Base-by-base conservation (phyloP, 2,113 vertebrate genomes). In the Chunga burmeisteri region DNA sequence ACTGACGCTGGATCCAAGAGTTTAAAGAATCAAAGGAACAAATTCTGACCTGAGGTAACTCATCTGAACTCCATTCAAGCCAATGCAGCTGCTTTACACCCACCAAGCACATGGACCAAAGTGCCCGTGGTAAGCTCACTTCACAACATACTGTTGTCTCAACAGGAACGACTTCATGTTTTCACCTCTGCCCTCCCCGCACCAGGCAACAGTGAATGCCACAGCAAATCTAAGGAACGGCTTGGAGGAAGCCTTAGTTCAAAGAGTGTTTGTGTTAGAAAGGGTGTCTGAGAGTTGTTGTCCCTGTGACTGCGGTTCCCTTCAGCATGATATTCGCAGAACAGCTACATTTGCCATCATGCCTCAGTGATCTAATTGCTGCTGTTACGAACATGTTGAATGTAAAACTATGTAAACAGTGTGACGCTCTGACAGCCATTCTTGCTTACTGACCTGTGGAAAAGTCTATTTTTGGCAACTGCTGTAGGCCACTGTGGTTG, bases 391-490 rank as follows among this genome's bases (percentile, higher is more conserved):
- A 91, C 93, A 75, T 1, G 40, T 34, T 91, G 89, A 88, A 90
- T 75, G 96, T 79, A 91, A 94, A 87, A 92, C 89, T 88, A 11
- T 95, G 94, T 96, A 96, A 97, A 98, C 95, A 95, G 81, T 47
- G 74, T 42, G 90, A 93, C 16, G 78, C 72, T 92, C 52, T 36
- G 77, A 49, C 95, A 88, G 92, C 93, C 96, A 91, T 97, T 98
- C 93, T 91, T 97, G 97, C 82, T 92, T 80, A 88, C 87, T 98
- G 98, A 98, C 96, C 98, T 97, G 95, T 79, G 96, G 58, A 82
- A 96, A 97, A 93, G 67, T 71, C 97, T 98, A 97, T 97, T 98
- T 98, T 98, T 98, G 98, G 97, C 97, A 96, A 95, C 75, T 79
- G 96, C 93, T 80, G 13, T 50, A 66, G 94, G 95, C 77, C 81